These are phyloP conservation scores for Rhincodon typus DNA, from an alignment of 2,797 vertebrate species.

Conservation along the genomic window DNA sequence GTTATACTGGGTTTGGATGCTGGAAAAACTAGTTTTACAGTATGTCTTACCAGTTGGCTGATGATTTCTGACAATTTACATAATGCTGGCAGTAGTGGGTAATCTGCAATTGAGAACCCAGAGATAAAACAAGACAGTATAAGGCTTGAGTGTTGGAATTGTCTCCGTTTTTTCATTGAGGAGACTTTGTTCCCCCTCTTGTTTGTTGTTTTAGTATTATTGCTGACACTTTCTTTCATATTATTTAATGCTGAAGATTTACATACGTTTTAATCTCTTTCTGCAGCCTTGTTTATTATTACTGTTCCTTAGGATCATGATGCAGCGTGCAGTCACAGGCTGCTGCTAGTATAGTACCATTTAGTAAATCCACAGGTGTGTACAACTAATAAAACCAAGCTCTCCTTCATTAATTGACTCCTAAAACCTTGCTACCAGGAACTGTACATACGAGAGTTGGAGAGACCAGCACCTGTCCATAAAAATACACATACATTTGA, in stretches of 20 bases:
- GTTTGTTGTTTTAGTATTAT: background rate
- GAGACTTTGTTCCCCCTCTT: background rate
- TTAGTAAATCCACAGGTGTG: constrained; percentile 13
- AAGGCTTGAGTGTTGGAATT: background rate
- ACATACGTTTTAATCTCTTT: background rate
- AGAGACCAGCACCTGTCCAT: background rate
- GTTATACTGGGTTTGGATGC: background rate
- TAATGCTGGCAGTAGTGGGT: background rate
- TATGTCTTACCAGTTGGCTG: background rate
- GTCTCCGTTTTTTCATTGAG: constrained; percentile 1
- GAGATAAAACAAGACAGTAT: background rate
- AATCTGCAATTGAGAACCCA: background rate
- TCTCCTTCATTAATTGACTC: background rate
- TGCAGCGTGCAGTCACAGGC: background rate
- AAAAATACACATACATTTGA: background rate
- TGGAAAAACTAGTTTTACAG: background rate
- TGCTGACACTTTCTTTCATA: background rate
- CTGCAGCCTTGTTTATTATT: background rate
- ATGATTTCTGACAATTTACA: background rate
- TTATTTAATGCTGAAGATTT: background rate
- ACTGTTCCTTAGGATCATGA: too few relatives aligned
- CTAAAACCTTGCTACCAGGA: background rate
- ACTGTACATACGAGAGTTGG: background rate
- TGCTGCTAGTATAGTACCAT: background rate
- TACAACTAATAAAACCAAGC: background rate